These are phyloP conservation scores for Diorhabda sublineata DNA, from an alignment of 1,140 invertebrate species.

Conservation along the genomic window DNA sequence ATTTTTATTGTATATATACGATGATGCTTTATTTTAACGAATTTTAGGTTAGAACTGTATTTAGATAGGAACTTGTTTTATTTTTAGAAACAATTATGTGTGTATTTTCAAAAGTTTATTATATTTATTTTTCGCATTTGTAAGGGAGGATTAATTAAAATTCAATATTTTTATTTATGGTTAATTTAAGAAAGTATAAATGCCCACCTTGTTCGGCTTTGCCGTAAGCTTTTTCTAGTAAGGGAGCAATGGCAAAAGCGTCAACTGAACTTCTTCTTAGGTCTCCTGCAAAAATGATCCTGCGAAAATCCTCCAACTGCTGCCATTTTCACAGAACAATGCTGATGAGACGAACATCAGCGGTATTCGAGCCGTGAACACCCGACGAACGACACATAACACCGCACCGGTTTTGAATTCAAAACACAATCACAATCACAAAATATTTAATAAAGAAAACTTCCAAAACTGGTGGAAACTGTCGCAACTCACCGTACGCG, in stretches of 20 bases:
- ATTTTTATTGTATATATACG: too few species aligned
- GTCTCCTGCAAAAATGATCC: conserved; percentile 49
- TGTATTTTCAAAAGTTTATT: too few species aligned
- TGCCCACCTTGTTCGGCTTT: conserved; percentile 47
- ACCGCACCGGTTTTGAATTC: conserved; percentile 32
- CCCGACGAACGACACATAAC: conserved; percentile 44
- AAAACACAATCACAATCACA: conserved; percentile 26
- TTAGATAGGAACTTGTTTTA: too few species aligned
- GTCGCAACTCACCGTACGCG: conserved; percentile 14
- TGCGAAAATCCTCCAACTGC: conserved; percentile 44
- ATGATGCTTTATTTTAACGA: too few species aligned
- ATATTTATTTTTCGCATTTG: too few species aligned
- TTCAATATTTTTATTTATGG: too few species aligned
- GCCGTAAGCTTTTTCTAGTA: conserved; percentile 43
- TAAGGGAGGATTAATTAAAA: too few species aligned
- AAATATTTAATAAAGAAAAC: conserved; percentile 8
- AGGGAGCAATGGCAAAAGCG: conserved; percentile 45
- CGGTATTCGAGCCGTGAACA: conserved; percentile 39
- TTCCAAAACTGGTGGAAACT: conserved; percentile 5
- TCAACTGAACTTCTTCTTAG: conserved; percentile 55
- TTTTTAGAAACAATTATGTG: too few species aligned
- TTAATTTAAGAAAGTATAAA: conserved; percentile 5
- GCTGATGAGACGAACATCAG: conserved; percentile 32
- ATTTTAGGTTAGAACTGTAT: too few species aligned
- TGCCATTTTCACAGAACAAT: conserved; percentile 52